Evolutionary conservation across 2,113 vertebrate species (phyloP).

Genomic region (Myrmecobius fasciatus): DNA sequence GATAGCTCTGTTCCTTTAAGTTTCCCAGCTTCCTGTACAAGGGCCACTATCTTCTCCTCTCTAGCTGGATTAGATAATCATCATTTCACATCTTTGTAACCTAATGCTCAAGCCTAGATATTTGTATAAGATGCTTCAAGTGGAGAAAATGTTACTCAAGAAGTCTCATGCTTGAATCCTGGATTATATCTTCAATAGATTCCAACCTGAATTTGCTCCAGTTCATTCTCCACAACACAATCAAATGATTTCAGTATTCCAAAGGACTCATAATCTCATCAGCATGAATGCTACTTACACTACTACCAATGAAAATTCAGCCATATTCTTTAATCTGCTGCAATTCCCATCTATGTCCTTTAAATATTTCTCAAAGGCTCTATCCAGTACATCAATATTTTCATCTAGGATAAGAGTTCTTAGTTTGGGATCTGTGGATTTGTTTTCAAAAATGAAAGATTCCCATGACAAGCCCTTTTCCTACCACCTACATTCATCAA

Average conservation of each 20-base stretch:
- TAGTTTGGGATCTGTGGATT: not conserved
- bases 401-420: not conserved
- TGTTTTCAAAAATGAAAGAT: not conserved
- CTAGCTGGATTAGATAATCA: not conserved
- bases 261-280: not conserved
- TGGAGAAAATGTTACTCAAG: not conserved
- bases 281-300: not conserved
- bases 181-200: not conserved
- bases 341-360: not conserved
- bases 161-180: not conserved
- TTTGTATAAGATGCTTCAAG: not conserved
- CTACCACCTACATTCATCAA: not conserved
- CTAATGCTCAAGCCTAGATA: not conserved
- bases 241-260: not conserved
- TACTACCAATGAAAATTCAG: not conserved
- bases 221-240: not conserved
- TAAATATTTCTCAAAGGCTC: not conserved
- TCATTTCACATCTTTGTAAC: not conserved
- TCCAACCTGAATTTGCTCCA: not conserved
- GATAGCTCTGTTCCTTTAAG: not conserved
- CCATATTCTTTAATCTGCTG: not conserved
- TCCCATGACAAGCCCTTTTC: not conserved
- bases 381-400: not conserved
- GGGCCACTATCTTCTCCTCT: too few relatives aligned
- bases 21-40: not conserved